These are phyloP conservation scores for Lithodes maja DNA, from an alignment of 2,888 invertebrate genomes.

Conservation along the genomic window DNA sequence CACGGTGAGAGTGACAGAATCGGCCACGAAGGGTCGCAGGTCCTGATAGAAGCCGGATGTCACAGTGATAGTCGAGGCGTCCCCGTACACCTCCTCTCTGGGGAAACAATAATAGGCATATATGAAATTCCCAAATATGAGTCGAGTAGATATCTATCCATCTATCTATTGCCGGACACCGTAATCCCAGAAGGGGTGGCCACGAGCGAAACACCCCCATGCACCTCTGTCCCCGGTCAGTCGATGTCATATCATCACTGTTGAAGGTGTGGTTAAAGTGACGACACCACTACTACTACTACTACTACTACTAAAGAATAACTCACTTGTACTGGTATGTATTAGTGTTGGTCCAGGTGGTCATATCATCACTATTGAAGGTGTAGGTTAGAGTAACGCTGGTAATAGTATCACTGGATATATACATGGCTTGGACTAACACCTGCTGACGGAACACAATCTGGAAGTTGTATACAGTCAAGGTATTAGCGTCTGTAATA, in stretches of 20 bases:
- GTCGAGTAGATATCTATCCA: no score
- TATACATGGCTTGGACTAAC: background rate
- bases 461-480: background rate
- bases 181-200: no score
- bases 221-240: no score
- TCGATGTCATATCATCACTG: background rate
- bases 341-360: background rate
- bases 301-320: no score
- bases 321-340: conserved; percentile 14
- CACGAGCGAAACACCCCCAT: no score
- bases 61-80: background rate
- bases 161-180: no score
- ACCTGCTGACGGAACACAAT: background rate
- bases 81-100: background rate
- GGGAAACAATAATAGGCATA: conserved; percentile 11
- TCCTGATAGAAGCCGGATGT: background rate
- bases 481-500: no score
- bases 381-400: background rate
- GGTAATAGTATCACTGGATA: background rate
- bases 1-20: conserved; percentile 13
- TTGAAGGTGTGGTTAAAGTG: background rate
- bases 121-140: background rate
- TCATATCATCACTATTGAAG: background rate
- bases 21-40: conserved; percentile 4
- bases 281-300: background rate